Conservation (phyloP, 1,140 invertebrate genomes). For the Drosophila lacteicornis region DNA sequence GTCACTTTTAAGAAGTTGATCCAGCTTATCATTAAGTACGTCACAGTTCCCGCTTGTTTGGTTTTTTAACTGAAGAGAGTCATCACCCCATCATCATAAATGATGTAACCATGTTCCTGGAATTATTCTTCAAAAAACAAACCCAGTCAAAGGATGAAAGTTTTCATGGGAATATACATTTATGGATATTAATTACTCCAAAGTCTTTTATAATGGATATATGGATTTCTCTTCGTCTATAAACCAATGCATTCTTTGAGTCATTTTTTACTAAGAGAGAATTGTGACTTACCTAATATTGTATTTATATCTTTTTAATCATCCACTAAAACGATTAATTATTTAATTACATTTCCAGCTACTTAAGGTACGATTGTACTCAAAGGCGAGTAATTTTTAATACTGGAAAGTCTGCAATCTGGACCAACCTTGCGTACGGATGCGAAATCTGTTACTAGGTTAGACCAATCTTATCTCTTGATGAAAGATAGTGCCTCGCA, state of each 20-base stretch:
- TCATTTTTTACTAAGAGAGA: too few relatives aligned
- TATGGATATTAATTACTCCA: too few relatives aligned
- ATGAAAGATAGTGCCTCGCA: not conserved
- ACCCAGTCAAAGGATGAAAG: not conserved
- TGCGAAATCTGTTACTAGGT: slow-evolving; percentile 11
- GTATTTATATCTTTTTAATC: not conserved
- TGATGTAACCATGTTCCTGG: not conserved
- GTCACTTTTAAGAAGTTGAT: not conserved
- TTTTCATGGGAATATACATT: not conserved
- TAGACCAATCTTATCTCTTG: slow-evolving; percentile 5
- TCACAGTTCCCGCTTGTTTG: not conserved
- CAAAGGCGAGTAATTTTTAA: not conserved
- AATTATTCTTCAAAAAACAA: not conserved
- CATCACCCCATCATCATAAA: not conserved
- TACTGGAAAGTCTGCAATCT: not conserved
- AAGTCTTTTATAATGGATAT: too few relatives aligned
- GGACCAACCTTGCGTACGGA: not conserved
- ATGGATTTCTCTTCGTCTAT: too few relatives aligned
- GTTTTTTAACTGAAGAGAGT: not conserved
- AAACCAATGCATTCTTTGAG: too few relatives aligned
- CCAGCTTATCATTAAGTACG: not conserved
- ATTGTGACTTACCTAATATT: not conserved
- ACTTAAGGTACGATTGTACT: too few relatives aligned
- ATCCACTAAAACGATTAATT: too few relatives aligned
- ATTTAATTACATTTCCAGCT: not conserved